Evolutionary conservation across 2,888 invertebrate genomes (phyloP), one percentile per base, ranked within the genome.

Genomic region (Osmoderma eremita): DNA sequence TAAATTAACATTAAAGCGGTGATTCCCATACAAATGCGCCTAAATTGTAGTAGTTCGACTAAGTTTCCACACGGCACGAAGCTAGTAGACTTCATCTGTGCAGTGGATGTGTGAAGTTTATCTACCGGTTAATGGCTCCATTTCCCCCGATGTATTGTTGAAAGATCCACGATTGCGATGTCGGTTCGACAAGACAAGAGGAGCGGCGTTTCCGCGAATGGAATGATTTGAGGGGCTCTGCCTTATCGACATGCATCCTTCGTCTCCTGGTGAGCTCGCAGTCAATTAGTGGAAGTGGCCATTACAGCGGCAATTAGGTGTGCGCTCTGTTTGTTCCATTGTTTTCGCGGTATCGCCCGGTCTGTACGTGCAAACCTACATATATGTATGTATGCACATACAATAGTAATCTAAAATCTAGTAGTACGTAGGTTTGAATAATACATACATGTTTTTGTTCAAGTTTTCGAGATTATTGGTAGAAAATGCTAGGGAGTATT

Each of bases 271-370:
- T 20, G 18, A 12, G 20, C 30, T 48, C 20, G 20, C 48, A 48
- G 48, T 48, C 48, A 48, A 56, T 39, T 56, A 56, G 56, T 17
- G 13, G 41, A 41, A 39, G 39, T 41, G 22, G 63, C 50, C 38
- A 63, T 63, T 63, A 63, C 48, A 17, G 10, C 18, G 63, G 50
- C 49, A 48, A 63, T 63, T 63, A 63, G 63, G 50, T 63, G 20
- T 63, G 38, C 49, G 30, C 30, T 30, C 63, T 49, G 36, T 18
- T 20, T 48, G 48, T 17, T 48, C 20, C 17, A 48, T 48, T 48
- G 48, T 48, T 12, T 48, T 45, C 15, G 15, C 45, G 17, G 17
- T 45, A 45, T 45, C 45, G 4, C 17, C 10, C 10, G 20, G 18
- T 18, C n/a, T 48, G n/a, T 17, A 48, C 48, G 3, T 30, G 30